Evolutionary conservation across 92 coral and sea anemone species (phyloP).

Genomic region (Actinernus sp.): DNA sequence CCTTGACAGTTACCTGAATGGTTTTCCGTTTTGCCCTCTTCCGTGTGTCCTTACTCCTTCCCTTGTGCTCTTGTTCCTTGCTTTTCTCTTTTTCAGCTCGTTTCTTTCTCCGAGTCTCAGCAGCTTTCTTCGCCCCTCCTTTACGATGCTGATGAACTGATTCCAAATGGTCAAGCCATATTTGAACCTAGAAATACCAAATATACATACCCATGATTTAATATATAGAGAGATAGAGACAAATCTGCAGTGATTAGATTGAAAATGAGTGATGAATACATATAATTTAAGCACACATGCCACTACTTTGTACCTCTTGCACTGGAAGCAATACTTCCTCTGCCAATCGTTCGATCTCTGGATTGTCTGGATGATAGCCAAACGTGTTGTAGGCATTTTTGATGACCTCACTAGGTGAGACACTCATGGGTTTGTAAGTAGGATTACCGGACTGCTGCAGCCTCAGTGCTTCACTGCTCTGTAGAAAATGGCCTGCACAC

Average conservation of each 20-base stretch:
- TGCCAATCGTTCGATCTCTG: conserved; percentile 17
- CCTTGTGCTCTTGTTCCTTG: not conserved
- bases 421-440: conserved; percentile 13
- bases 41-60: not conserved
- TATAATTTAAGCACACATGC: too few relatives aligned
- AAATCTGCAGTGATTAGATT: too few relatives aligned
- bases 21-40: not conserved
- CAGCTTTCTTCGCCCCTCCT: conserved; percentile 36
- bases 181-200: conserved; percentile 13
- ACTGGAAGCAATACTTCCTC: conserved; percentile 32
- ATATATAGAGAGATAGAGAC: too few relatives aligned
- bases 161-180: conserved; percentile 35
- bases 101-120: conserved; percentile 17
- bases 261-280: too few relatives aligned
- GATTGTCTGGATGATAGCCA: not conserved
- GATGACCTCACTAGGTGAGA: conserved; percentile 6
- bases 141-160: conserved; percentile 29
- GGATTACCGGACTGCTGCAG: conserved; percentile 11
- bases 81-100: conserved; percentile 16
- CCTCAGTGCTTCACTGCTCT: not conserved
- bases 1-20: not conserved
- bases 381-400: conserved; percentile 1
- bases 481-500: conserved; percentile 20
- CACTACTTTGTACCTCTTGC: conserved; percentile 14
- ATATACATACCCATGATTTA: too few relatives aligned